Evolutionary conservation across 2,797 vertebrate genomes (phyloP).

Genomic region (Psittacula echo): DNA sequence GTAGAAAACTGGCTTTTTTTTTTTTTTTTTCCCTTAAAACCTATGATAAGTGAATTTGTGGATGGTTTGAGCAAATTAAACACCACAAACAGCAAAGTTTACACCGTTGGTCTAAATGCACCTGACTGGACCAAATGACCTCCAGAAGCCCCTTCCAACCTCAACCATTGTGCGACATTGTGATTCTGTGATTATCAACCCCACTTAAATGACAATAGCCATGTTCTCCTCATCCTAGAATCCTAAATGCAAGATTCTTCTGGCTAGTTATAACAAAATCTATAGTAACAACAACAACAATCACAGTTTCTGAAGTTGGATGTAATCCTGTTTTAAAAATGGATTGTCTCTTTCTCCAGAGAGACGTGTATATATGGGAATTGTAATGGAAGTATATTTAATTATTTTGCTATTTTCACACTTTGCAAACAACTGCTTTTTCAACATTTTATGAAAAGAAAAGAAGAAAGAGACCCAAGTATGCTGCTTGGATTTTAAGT

Average conservation of each 20-base stretch:
- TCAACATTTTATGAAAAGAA: background rate
- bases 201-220: background rate
- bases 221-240: background rate
- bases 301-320: background rate
- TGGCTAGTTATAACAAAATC: background rate
- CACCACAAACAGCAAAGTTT: background rate
- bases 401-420: background rate
- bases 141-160: background rate
- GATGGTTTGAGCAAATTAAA: background rate
- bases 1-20: background rate
- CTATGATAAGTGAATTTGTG: background rate
- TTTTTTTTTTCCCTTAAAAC: background rate
- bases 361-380: background rate
- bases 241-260: background rate
- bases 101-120: background rate
- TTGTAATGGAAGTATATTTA: background rate
- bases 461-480: background rate
- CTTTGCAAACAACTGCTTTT: background rate
- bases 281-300: background rate
- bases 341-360: background rate
- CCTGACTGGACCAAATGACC: background rate
- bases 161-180: background rate
- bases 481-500: background rate
- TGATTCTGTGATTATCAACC: background rate
- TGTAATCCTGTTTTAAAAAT: background rate